Percentiles rank a stretch among this genome's conserved stretches.
Conservation (phyloP, 2,888 invertebrate genomes). For the Lordiphosa andalusiaca region DNA sequence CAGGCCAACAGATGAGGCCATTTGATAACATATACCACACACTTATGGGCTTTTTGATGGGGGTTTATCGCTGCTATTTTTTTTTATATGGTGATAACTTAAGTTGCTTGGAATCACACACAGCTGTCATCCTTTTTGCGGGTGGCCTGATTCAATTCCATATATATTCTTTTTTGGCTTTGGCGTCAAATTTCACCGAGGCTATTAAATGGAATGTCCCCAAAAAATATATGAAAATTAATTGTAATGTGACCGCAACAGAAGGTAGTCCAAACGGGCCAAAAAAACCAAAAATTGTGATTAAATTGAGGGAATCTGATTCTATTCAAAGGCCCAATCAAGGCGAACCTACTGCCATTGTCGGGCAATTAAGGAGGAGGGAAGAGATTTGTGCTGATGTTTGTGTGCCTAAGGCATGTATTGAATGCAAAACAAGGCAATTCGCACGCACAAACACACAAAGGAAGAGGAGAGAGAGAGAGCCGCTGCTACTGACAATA, state of each 20-base stretch:
- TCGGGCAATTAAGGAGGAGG: slow-evolving; percentile 4
- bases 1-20: slow-evolving; percentile 5
- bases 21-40: slow-evolving; percentile 17
- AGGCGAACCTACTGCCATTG: slow-evolving; percentile 4
- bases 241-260: slow-evolving; percentile 18
- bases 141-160: slow-evolving; percentile 57
- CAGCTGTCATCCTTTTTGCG: slow-evolving; percentile 58
- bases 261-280: neutral
- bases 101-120: slow-evolving; percentile 57
- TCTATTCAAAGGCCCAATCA: too few relatives aligned
- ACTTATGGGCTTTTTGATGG: slow-evolving; percentile 46
- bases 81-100: slow-evolving; percentile 50
- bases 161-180: slow-evolving; percentile 51
- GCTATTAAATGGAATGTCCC: slow-evolving; percentile 28
- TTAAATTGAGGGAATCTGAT: slow-evolving; percentile 9
- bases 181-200: slow-evolving; percentile 43
- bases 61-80: slow-evolving; percentile 36
- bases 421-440: slow-evolving; percentile 56
- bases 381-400: slow-evolving; percentile 2
- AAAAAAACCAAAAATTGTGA: neutral
- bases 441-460: neutral
- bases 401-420: slow-evolving; percentile 34
- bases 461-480: neutral
- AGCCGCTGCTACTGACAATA: slow-evolving; percentile 20
- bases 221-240: slow-evolving; percentile 34